Evolutionary conservation across 2,888 invertebrate genomes (phyloP), one percentile per base, ranked within the genome.

Genomic region (Lasioglossum vierecki): DNA sequence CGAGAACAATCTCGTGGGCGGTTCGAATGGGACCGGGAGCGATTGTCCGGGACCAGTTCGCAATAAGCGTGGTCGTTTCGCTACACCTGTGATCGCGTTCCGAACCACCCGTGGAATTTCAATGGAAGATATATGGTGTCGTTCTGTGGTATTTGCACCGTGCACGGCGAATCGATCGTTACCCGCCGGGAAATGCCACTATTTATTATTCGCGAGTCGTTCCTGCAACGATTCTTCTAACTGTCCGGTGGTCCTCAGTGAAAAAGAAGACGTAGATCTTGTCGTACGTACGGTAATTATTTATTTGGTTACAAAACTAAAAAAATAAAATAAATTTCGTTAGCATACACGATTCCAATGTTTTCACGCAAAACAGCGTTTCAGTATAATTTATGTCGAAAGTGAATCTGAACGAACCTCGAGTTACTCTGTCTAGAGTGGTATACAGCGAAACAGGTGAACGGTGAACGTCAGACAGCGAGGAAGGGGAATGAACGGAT

Each of bases 71-170:
- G 72, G 71, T 70, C 75, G 75, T 71, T 74, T 30, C 73, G 75
- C 74, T 72, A 75, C 81, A 85, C 82, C 84, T 84, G 84, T 71
- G 78, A 60, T 76, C 82, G 74, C 57, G 75, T 83, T 76, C 66
- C 9, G 76, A 76, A 75, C 63, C 76, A 75, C 60, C 76, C n/a
- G 57, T 4, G 68, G 82, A 82, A 82, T 84, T 74, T 71, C 60
- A 63, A 60, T 26, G 35, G 44, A 53, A 22, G 72, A 46, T 63
- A n/a, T n/a, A 44, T 49, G 49, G 46, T 5, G 35, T 35, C n/a
- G 44, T 15, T 5, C 49, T 1, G 9, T 18, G 18, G 57, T 63
- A 63, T 71, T 71, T 26, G 30, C 30, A 11, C n/a, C 30, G 70
- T 22, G 75, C 53, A 44, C 71, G 39, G 44, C 13, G 6, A 5